These are phyloP conservation scores for Hydrochoerus hydrochaeris DNA, from an alignment of 2,113 vertebrate genomes.

Conservation along the genomic window DNA sequence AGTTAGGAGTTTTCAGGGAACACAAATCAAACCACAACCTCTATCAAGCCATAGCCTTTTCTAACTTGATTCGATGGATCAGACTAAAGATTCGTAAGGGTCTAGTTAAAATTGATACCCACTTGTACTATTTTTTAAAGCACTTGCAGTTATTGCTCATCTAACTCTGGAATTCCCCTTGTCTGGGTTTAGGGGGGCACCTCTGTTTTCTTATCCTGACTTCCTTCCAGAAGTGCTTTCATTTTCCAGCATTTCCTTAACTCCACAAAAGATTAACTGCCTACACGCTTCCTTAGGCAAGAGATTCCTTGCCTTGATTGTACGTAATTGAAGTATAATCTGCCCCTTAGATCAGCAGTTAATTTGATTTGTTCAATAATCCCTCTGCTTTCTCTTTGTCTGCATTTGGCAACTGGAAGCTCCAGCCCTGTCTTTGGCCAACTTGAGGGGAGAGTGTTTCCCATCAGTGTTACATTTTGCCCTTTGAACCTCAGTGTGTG, in stretches of 20 bases:
- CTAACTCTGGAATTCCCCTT: background rate
- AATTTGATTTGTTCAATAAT: constrained; percentile 57
- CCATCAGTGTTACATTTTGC: accelerated
- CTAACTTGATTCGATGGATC: background rate
- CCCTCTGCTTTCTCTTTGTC: background rate
- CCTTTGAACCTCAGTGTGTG: background rate
- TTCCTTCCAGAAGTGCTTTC: background rate
- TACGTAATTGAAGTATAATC: constrained; percentile 45
- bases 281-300: background rate
- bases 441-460: background rate
- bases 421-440: background rate
- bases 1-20: background rate
- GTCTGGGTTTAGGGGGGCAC: background rate
- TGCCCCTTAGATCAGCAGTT: constrained; percentile 39
- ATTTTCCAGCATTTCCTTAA: background rate
- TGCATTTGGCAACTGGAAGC: background rate
- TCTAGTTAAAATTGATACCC: background rate
- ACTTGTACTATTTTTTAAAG: background rate
- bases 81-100: background rate
- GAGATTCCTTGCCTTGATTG: constrained; percentile 55
- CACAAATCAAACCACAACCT: background rate
- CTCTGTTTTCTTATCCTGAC: background rate
- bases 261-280: background rate
- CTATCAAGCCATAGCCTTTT: background rate
- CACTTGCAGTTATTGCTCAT: background rate